Conservation (phyloP, 2,113 vertebrate genomes). For the Corydoras maculifer region DNA sequence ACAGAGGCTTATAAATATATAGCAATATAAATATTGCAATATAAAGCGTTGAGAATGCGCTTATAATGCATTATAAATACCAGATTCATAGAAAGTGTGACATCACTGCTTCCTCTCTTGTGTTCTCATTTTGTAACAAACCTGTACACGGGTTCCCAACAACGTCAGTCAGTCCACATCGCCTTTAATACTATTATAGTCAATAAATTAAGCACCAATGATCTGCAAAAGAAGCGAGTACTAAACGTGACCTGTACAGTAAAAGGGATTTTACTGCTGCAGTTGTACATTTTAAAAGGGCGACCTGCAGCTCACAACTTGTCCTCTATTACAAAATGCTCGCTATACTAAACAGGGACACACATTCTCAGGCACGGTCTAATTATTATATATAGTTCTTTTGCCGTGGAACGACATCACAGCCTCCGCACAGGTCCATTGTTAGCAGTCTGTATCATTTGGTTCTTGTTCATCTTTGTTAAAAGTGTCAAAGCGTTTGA, state of each 20-base stretch:
- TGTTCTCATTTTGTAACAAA: too few species aligned
- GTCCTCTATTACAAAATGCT: constrained; percentile 57
- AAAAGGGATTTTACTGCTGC: constrained; percentile 26
- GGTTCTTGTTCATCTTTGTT: neutral
- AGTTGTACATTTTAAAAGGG: constrained; percentile 60
- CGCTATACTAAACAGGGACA: constrained; percentile 59
- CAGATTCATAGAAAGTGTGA: too few species aligned
- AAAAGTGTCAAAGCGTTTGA: too few species aligned
- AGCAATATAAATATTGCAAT: too few species aligned
- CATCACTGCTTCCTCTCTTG: too few species aligned
- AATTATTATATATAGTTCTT: constrained; percentile 56
- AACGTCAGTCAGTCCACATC: neutral
- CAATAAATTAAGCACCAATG: constrained; percentile 40
- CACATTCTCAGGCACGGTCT: constrained; percentile 63
- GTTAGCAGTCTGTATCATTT: neutral
- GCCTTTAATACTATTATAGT: constrained; percentile 23
- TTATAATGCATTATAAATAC: too few species aligned
- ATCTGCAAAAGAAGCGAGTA: constrained; percentile 18
- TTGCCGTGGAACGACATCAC: constrained; percentile 42
- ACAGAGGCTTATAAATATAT: too few species aligned
- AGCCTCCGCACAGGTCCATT: neutral
- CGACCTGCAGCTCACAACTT: constrained; percentile 50
- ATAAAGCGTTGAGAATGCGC: too few species aligned
- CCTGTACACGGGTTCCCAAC: neutral
- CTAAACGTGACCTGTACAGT: constrained; percentile 31